A percentile compares a stretch with the other conserved stretches of the same genome.
phyloP scores from a whole-genome alignment of 1,140 invertebrate species.

The Cryptotermes secundus region DNA sequence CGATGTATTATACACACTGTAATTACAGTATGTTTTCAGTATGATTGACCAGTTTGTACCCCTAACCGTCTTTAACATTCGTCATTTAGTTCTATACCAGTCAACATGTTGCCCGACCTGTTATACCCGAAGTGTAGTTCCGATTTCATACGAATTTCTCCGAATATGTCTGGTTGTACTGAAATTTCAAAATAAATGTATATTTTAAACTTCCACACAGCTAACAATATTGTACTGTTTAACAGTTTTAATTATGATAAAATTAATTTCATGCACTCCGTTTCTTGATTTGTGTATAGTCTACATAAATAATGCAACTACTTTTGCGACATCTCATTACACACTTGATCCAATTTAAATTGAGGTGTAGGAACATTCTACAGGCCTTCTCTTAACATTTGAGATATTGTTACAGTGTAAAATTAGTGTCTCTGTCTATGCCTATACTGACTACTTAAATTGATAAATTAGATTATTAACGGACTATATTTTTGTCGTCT shows the following conservation, averaged over 20 bases:
- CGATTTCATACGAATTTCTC: not conserved
- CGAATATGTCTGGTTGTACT: not conserved
- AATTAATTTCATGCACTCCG: not conserved
- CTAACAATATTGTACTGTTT: not conserved
- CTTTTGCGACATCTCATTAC: not conserved
- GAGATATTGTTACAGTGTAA: not conserved
- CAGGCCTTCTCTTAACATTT: not conserved
- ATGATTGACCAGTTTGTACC: too few species aligned
- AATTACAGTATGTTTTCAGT: too few species aligned
- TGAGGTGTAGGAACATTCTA: not conserved
- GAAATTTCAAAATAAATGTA: not conserved
- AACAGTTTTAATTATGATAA: not conserved
- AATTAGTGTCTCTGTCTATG: not conserved
- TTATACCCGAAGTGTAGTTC: not conserved
- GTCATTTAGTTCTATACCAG: not conserved
- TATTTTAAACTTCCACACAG: not conserved
- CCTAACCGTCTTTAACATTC: not conserved
- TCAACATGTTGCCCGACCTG: not conserved
- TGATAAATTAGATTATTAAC: too few species aligned
- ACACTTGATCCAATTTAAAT: not conserved
- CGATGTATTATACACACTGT: too few species aligned
- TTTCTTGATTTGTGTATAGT: not conserved
- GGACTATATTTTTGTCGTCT: slow-evolving; percentile 31
- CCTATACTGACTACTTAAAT: not conserved
- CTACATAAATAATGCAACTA: slow-evolving; percentile 7